These are phyloP conservation scores for Tamandua tetradactyla DNA, from an alignment of 2,797 vertebrate species.

Conservation along the genomic window DNA sequence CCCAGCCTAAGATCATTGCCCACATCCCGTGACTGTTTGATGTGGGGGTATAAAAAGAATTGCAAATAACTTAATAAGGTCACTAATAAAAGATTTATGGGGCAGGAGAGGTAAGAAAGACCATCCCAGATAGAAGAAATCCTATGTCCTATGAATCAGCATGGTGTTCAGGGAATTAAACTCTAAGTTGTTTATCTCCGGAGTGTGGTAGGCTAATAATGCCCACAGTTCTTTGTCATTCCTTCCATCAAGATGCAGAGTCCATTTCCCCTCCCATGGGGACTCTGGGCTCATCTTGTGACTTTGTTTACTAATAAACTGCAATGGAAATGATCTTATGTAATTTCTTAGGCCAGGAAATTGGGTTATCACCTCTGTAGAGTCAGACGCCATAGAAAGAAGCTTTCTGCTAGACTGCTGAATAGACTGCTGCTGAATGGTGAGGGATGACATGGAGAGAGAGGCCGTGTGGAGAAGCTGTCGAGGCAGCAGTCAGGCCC, in stretches of 20 bases:
- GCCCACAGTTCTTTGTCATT: not conserved
- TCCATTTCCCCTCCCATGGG: not conserved
- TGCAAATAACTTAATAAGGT: not conserved
- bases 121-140: not conserved
- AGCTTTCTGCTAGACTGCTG: not conserved
- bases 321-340: not conserved
- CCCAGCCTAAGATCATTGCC: not conserved
- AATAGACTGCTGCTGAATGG: not conserved
- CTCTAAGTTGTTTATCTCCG: not conserved
- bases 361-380: not conserved
- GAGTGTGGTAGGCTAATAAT: not conserved
- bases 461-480: not conserved
- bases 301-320: not conserved
- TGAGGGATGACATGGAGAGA: not conserved
- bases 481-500: not conserved
- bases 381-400: not conserved
- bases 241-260: not conserved
- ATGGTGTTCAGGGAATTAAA: not conserved
- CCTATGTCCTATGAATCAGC: not conserved
- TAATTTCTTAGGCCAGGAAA: not conserved
- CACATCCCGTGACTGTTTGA: not conserved
- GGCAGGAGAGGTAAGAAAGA: not conserved
- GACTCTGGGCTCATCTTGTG: not conserved
- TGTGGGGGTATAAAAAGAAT: not conserved
- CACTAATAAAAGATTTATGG: not conserved